Evolutionary conservation across 2,797 vertebrate genomes (phyloP), one percentile per base, ranked within the genome.

Genomic region (Cichlasoma orientale): DNA sequence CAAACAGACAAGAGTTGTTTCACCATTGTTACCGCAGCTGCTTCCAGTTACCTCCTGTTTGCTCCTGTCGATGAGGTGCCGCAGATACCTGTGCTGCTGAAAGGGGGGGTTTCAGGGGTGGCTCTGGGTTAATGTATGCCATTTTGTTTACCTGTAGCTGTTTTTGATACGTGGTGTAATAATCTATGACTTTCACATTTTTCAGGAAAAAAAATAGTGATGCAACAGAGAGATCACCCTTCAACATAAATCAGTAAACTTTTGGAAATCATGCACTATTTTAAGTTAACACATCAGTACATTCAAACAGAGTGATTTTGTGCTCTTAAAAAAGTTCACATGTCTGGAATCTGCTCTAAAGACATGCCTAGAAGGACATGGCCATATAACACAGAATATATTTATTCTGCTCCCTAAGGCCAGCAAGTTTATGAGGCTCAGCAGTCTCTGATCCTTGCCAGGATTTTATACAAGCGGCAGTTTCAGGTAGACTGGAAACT

Each of bases 1-100:
- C 87, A 88, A 88, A 93, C 92, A 89, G 85, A 92, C 79, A 91
- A 71, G 56, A 78, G 85, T 71, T 66, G 71, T 79, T 78, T 92
- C 89, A 87, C 84, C 78, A 87, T 77, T 87, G 87, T 92, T 92
- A 87, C 88, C 88, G 83, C 85, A 75, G 77, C 89, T 75, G 79
- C 61, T 80, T 78, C 73, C 14, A 79, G 79, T 94, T 96, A 96
- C 95, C 96, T 96, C 94, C 89, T 94, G 86, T 88, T 92, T 75
- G 90, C 54, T 93, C 89, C 91, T 80, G 90, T 88, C 7, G 93
- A 85, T 77, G 93, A 86, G 81, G 83, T 56, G 66, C 61, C 74
- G 16, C 72, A 69, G 90, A 78, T 91, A 95, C 81, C 92, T 94
- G 94, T 87, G 90, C 94, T 93, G 92, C 95, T 96, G 95, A 83